Evolutionary conservation across 1,140 invertebrate species (phyloP).

Genomic region (Lordiphosa stackelbergi): DNA sequence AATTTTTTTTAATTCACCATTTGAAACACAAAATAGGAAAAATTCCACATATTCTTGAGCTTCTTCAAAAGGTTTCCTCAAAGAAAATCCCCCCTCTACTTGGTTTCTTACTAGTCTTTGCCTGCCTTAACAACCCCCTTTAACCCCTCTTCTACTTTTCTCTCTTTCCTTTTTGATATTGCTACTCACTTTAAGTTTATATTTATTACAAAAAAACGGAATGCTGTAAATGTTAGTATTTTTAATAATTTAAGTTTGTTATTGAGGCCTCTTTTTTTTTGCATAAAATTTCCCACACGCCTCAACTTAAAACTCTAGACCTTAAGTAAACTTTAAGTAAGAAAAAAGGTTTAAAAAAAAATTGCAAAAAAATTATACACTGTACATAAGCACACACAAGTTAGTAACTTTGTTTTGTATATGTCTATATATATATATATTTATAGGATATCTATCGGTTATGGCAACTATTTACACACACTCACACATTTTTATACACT

Average conservation of each 20-base stretch:
- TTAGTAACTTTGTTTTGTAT: conserved; percentile 34
- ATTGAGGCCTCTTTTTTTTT: conserved; percentile 57
- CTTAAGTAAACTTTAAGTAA: too few species aligned
- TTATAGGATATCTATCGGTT: conserved; percentile 35
- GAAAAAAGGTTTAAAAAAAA: background rate
- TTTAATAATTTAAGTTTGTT: conserved; percentile 63
- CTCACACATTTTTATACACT: conserved; percentile 24
- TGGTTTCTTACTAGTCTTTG: too few species aligned
- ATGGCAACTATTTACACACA: conserved; percentile 50
- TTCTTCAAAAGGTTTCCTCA: too few species aligned
- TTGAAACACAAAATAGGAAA: too few species aligned
- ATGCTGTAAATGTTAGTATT: conserved; percentile 69
- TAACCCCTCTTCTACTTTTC: background rate
- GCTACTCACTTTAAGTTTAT: conserved; percentile 27
- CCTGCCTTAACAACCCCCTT: background rate
- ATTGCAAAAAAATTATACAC: conserved; percentile 6
- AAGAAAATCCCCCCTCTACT: too few species aligned
- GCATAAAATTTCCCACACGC: conserved; percentile 11
- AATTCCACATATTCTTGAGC: too few species aligned
- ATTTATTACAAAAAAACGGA: conserved; percentile 34
- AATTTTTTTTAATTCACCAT: too few species aligned
- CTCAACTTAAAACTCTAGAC: conserved; percentile 44
- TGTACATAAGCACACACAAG: conserved; percentile 51
- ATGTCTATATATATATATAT: conserved; percentile 10
- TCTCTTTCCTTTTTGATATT: conserved; percentile 41